These are phyloP conservation scores for Alouatta palliata DNA, from an alignment of 2,113 vertebrate genomes.

Conservation along the genomic window DNA sequence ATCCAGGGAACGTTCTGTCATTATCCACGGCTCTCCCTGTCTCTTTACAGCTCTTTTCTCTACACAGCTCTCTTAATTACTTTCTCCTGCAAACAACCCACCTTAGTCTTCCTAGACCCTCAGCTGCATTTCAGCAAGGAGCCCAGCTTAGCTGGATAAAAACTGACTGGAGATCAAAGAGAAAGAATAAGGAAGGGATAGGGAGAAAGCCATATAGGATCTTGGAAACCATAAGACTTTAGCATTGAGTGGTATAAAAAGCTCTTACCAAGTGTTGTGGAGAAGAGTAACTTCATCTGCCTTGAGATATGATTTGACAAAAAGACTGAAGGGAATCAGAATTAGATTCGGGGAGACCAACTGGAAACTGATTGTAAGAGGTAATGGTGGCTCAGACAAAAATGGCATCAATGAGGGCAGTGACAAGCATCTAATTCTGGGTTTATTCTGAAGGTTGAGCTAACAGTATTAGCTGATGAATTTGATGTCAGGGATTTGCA, in stretches of 20 bases:
- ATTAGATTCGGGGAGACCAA: not conserved
- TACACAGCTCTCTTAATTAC: not conserved
- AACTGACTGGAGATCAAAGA: not conserved
- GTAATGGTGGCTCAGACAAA: not conserved
- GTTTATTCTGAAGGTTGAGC: not conserved
- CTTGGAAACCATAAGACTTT: not conserved
- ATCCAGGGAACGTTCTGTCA: not conserved
- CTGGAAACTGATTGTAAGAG: not conserved
- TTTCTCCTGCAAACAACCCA: not conserved
- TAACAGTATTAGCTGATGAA: not conserved
- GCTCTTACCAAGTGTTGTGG: not conserved
- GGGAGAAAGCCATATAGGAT: not conserved
- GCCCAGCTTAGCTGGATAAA: not conserved
- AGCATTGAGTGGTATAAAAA: not conserved
- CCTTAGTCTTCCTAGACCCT: too few relatives aligned
- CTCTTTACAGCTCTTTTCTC: not conserved
- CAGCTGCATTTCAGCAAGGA: not conserved
- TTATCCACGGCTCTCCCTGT: not conserved
- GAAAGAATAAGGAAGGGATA: too few relatives aligned
- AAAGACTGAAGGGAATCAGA: not conserved
- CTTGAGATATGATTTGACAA: not conserved
- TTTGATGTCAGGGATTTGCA: conserved; percentile 1
- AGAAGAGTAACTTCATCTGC: not conserved
- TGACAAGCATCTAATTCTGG: not conserved
- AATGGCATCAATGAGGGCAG: not conserved